Percentiles rank a stretch among this genome's conserved stretches.
These are phyloP conservation scores for Clusia tigrina DNA, from an alignment of 2,888 invertebrate species.

Conservation along the genomic window DNA sequence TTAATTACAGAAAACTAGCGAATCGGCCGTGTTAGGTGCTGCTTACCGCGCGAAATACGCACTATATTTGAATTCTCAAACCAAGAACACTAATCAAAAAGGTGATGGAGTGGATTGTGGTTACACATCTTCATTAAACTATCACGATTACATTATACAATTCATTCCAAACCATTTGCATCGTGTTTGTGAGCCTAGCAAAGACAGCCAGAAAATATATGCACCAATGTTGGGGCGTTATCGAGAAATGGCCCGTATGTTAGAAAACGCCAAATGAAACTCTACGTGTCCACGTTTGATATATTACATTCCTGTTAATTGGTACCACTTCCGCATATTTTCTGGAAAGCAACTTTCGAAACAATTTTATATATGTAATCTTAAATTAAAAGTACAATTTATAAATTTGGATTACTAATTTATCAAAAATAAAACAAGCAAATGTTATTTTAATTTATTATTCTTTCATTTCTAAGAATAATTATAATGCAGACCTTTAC, in stretches of 20 bases:
- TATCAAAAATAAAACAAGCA: background rate
- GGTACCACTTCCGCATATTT: slow-evolving; percentile 5
- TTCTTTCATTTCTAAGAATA: no score
- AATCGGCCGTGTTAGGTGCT: slow-evolving; percentile 87
- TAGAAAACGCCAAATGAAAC: background rate
- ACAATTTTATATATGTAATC: background rate
- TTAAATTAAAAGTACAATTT: slow-evolving; percentile 49
- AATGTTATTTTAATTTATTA: background rate
- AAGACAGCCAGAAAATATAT: slow-evolving; percentile 78
- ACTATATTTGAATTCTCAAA: slow-evolving; percentile 51
- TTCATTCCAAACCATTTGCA: slow-evolving; percentile 63
- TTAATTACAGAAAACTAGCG: slow-evolving; percentile 73
- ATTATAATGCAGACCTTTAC: background rate
- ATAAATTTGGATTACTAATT: no score
- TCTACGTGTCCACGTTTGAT: background rate
- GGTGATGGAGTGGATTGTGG: background rate
- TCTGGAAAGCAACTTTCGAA: slow-evolving; percentile 31
- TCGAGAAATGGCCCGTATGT: slow-evolving; percentile 65
- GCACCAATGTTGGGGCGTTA: slow-evolving; percentile 77
- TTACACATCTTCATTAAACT: slow-evolving; percentile 38
- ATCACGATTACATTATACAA: slow-evolving; percentile 56
- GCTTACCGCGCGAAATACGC: slow-evolving; percentile 77
- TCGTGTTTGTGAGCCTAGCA: slow-evolving; percentile 75
- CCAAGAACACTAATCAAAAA: slow-evolving; percentile 34
- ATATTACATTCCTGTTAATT: background rate